Evolutionary conservation across 2,888 invertebrate genomes (phyloP).

Genomic region (Caenorhabditis japonica): DNA sequence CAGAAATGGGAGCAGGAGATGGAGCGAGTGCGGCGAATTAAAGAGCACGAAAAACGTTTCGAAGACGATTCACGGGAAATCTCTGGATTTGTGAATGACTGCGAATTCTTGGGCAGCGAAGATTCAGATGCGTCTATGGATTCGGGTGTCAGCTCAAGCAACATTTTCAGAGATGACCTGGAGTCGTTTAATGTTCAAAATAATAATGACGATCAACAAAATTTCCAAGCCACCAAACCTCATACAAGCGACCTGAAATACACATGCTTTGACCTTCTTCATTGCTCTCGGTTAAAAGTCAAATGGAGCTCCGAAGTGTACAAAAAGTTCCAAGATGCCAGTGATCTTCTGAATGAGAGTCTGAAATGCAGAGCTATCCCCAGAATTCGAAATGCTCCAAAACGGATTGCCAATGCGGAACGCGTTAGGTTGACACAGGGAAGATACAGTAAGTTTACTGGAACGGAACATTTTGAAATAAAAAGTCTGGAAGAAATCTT

Average conservation of each 20-base stretch:
- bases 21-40: neutral
- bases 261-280: too few species aligned
- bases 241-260: too few species aligned
- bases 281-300: too few species aligned
- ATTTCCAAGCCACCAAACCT: too few species aligned
- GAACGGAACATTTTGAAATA: neutral
- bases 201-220: too few species aligned
- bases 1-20: neutral
- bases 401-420: conserved; percentile 11
- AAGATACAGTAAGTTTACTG: conserved; percentile 13
- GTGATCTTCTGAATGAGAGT: too few species aligned
- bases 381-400: conserved; percentile 6
- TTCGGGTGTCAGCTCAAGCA: too few species aligned
- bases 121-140: neutral
- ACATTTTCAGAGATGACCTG: conserved; percentile 14
- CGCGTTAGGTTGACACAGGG: neutral
- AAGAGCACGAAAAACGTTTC: neutral
- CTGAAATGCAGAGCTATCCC: conserved; percentile 2
- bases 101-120: neutral
- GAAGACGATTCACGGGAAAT: neutral
- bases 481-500: neutral
- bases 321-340: too few species aligned
- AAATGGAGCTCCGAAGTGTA: too few species aligned
- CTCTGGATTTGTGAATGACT: neutral
- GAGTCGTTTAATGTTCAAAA: too few species aligned